Evolutionary conservation across 2,888 invertebrate species (phyloP).

Genomic region (Ligdia adustata): DNA sequence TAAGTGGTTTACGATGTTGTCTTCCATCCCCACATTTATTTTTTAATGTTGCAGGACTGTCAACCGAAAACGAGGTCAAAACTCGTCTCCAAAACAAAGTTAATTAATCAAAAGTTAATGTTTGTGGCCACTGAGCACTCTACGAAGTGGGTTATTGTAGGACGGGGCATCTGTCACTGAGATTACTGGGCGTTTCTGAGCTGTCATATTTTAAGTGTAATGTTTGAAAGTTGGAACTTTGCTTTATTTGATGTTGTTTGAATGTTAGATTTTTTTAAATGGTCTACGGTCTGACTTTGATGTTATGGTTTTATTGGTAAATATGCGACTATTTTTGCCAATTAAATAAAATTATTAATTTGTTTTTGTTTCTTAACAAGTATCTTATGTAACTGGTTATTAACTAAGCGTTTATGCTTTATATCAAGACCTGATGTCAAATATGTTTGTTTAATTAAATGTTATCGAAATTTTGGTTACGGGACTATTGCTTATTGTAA

Average conservation of each 20-base stretch:
- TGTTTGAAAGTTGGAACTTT: slow-evolving; percentile 1
- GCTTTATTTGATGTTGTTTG: background rate
- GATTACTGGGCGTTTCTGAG: slow-evolving; percentile 13
- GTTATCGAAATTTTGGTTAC: no score
- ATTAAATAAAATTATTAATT: no score
- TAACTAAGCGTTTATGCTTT: no score
- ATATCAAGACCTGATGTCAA: no score
- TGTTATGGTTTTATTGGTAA: background rate
- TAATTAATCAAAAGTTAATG: slow-evolving; percentile 19
- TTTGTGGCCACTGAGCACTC: slow-evolving; percentile 7
- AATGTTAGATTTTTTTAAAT: background rate
- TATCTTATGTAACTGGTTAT: no score
- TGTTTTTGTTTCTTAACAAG: no score
- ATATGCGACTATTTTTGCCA: no score
- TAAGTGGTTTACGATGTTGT: no score
- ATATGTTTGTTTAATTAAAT: no score
- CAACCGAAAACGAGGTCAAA: slow-evolving; percentile 8
- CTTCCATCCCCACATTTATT: no score
- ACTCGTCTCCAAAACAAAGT: slow-evolving; percentile 18
- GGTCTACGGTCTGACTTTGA: background rate
- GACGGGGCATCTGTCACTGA: slow-evolving; percentile 8
- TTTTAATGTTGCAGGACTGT: no score
- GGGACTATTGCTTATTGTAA: no score
- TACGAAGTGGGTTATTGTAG: slow-evolving; percentile 10
- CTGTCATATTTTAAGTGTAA: slow-evolving; percentile 12